Evolutionary conservation across 1,140 invertebrate species (phyloP), one percentile per base, ranked within the genome.

Genomic region (Sitodiplosis mosellana): DNA sequence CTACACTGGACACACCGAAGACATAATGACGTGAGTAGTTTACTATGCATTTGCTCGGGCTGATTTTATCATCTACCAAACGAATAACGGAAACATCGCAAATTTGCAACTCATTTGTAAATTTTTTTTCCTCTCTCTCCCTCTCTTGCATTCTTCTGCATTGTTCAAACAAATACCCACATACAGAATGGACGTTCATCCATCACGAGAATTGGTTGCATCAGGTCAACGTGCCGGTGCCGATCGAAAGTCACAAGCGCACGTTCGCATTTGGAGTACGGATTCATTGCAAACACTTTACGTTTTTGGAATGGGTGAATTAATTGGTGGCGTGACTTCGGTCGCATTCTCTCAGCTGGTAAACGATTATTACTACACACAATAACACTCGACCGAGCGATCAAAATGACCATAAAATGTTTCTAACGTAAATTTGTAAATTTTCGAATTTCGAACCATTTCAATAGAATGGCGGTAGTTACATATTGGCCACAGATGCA

Each of bases 261-360:
- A 94, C 59, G 84, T 96, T 8, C 74, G 90, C 34, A 87, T 96
- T 51, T 96, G 91, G 91, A 88, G 88, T 55, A 87, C 87, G 0
- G 84, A 91, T 57, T 91, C 84, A 18, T 68, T 96, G 47, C 80
- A 87, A 57, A 95, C 91, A 0, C 69, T 94, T 7, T 87, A 90
- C 59, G 84, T 94, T 12, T 88, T 93, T 52, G 84, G 88, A 12
- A 87, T 88, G 78, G 83, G 83, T 0, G 87, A 92, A 59, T 83
- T 94, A 59, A 86, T 92, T 55, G 76, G 84, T 48, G 88, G 88
- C 2, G 86, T 94, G 5, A 79, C 84, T 0, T 86, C 87, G 6
- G 74, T 94, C 0, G 84, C 86, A 0, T 96, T 95, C 67, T 94
- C 90, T 1, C 81, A 88, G 60, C 61, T 85, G 66, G 83, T 84